Base-by-base conservation (phyloP, 2,888 invertebrate species). In the Nymphalis urticae region DNA sequence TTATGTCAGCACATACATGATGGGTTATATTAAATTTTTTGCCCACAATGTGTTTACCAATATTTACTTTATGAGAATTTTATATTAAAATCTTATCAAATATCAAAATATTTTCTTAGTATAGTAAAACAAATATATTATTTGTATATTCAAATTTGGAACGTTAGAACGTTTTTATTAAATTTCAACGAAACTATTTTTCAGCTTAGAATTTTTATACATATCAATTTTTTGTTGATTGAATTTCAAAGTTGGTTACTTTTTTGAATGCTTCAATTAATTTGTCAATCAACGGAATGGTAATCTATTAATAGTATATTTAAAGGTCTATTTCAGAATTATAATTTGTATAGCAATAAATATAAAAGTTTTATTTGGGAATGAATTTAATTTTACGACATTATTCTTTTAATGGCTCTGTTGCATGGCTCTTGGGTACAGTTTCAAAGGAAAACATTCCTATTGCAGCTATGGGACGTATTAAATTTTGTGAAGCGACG, bases 391-490 rank as follows among this genome's bases (percentile, higher is more conserved):
- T 87, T 87, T 77, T 85, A 86, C 84, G 83, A 82, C 81, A 83
- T 88, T 86, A 84, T 86, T 85, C 82, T 85, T 87, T 85, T 87
- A 85, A 86, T 85, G 82, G 83, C 77, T 77, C 75, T 75, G 75
- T 81, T 82, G 84, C 79, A 79, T 75, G 77, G 78, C 90, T 83
- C 89, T 69, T 69, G 88, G 86, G 90, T 80, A 80, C 82, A 83
- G 81, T 90, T 88, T 80, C 78, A 82, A 80, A 82, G 80, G 82
- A 81, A 85, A 89, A 85, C 85, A 85, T 82, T 87, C 80, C 79
- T 85, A 91, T 88, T 86, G 86, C 80, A 83, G 86, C 87, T 83
- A 81, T 82, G 90, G 90, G 91, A 90, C 83, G 77, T 83, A 89
- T 90, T 86, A 87, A 86, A 88, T 85, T 86, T 87, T 86, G 81